A percentile compares a stretch with the other conserved stretches of the same genome.
Conservation (phyloP, 2,888 invertebrate species). For the Vanessa cardui region DNA sequence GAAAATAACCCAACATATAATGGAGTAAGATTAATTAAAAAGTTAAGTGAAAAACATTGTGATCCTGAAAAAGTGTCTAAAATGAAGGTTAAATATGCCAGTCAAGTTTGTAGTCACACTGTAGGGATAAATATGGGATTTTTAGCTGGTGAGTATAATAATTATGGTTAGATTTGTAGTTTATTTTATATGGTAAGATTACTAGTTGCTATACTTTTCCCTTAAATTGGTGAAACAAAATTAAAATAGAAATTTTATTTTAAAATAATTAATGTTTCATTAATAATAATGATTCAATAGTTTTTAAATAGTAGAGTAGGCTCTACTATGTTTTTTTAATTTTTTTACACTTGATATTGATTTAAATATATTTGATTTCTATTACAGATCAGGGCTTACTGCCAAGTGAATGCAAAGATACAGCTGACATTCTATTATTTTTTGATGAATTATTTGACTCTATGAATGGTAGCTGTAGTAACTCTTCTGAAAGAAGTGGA, state of each 20-base stretch:
- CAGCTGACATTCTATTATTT: neutral
- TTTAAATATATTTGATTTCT: too few relatives aligned
- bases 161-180: too few relatives aligned
- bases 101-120: constrained; percentile 24
- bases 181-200: constrained; percentile 1
- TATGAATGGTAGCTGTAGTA: neutral
- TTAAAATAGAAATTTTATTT: constrained; percentile 13
- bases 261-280: neutral
- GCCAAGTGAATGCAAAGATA: constrained; percentile 2
- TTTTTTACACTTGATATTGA: too few relatives aligned
- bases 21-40: neutral
- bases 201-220: neutral
- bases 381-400: constrained; percentile 11
- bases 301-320: neutral
- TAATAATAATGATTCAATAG: neutral
- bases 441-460: neutral
- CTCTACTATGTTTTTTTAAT: neutral
- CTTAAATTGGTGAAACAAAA: constrained; percentile 4
- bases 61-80: neutral
- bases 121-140: constrained; percentile 19
- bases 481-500: neutral
- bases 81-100: neutral
- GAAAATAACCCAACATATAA: neutral
- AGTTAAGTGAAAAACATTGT: neutral
- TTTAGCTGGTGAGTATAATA: too few relatives aligned